A percentile compares a stretch with the other conserved stretches of the same genome.
Evolutionary conservation across 2,113 vertebrate species (phyloP).

Genomic region (Cololabis saira): DNA sequence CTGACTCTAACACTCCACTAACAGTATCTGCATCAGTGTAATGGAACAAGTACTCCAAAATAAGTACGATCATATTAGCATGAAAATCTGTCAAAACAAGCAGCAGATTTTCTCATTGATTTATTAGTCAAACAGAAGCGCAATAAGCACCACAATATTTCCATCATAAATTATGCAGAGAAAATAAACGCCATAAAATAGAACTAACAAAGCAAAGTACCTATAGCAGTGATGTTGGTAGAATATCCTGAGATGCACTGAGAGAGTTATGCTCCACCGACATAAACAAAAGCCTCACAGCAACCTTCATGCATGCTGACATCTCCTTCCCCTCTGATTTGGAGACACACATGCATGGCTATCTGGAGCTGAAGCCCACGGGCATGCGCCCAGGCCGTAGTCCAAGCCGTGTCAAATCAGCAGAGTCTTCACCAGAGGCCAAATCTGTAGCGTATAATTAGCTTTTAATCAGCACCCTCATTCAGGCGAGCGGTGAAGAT

Average conservation of each 20-base stretch:
- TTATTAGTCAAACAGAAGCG: no score
- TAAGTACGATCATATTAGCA: not conserved
- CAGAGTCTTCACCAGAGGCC: conserved; percentile 73
- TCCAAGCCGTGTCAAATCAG: conserved; percentile 73
- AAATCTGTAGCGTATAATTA: conserved; percentile 81
- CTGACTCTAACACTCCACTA: not conserved
- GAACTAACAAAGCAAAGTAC: not conserved
- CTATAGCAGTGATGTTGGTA: not conserved
- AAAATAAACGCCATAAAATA: not conserved
- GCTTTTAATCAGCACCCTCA: conserved; percentile 79
- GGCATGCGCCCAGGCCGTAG: conserved; percentile 54
- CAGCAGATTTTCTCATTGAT: not conserved
- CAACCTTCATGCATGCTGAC: conserved; percentile 38
- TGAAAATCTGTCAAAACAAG: not conserved
- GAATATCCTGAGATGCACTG: not conserved
- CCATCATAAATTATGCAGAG: no score
- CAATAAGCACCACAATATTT: no score
- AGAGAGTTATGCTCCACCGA: not conserved
- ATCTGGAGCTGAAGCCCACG: conserved; percentile 56
- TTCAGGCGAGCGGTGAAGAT: conserved; percentile 73
- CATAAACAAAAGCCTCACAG: conserved; percentile 33
- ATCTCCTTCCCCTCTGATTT: conserved; percentile 44
- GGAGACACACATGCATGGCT: conserved; percentile 33
- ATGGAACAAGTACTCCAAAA: not conserved
- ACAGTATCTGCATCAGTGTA: not conserved